Evolutionary conservation across 2,797 vertebrate species (phyloP).

Genomic region (Smutsia temminckii): DNA sequence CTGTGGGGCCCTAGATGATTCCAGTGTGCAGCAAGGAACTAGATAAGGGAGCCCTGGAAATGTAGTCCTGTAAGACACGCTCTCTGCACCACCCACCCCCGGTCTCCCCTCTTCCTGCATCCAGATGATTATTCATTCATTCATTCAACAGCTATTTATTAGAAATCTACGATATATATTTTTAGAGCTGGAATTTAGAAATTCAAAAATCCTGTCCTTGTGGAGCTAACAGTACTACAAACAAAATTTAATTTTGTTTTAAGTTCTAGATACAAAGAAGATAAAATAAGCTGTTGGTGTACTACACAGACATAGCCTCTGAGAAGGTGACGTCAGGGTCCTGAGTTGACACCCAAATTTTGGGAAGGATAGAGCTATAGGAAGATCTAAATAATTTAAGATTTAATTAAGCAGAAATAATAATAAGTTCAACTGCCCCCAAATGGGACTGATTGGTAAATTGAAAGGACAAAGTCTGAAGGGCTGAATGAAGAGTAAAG

Average conservation of each 20-base stretch:
- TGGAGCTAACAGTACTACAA: not conserved
- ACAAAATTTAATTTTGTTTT: not conserved
- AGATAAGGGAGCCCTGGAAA: not conserved
- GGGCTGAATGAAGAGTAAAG: not conserved
- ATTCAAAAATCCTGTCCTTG: not conserved
- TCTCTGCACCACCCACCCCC: not conserved
- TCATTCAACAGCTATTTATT: not conserved
- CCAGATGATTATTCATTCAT: not conserved
- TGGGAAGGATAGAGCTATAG: not conserved
- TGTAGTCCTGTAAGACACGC: accelerated
- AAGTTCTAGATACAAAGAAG: not conserved
- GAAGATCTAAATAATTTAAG: not conserved
- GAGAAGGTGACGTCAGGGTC: not conserved
- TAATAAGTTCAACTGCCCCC: not conserved
- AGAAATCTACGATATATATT: not conserved
- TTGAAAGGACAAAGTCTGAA: not conserved
- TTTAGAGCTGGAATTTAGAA: not conserved
- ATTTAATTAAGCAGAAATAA: not conserved
- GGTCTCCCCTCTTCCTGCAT: not conserved
- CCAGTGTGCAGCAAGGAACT: accelerated
- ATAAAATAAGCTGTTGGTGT: not conserved
- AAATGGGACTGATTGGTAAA: not conserved
- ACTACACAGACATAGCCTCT: not conserved
- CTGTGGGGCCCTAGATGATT: not conserved
- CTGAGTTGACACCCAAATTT: not conserved